Base-by-base conservation (phyloP, 2,113 vertebrate genomes). In the Chaetorhynchus papuensis region DNA sequence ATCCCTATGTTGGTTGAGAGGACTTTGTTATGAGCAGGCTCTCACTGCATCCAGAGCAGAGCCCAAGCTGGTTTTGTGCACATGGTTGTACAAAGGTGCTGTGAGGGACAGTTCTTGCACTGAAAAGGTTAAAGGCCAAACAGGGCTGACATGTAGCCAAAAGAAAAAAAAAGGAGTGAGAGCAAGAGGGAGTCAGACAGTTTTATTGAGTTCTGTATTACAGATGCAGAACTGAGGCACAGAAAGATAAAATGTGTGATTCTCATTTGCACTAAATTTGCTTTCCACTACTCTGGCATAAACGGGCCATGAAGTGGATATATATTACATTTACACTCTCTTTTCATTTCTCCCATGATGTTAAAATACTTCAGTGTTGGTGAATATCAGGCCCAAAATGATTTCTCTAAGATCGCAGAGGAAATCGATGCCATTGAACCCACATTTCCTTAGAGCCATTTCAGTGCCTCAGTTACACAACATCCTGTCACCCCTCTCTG, bases 231-330 rank as follows among this genome's bases (percentile, higher is more conserved):
- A 93, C 92, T 83, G 60, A 95, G 86, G 90, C 83, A 90, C 37
- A 93, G 93, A 92, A 92, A 94, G 86, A 89, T 92, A 94, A 95
- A 96, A 93, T 93, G 90, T 78, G 88, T 92, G 93, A 92, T 94
- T 93, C 80, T 95, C 92, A 94, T 96, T 96, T 95, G 93, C 93
- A 96, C 93, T 96, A 93, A 82, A 94, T 95, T 96, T 95, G 92
- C 94, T 94, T 97, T 97, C 93, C 93, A 89, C 92, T 41, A 49
- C 85, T 88, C 71, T 90, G 90, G 90, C 94, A 95, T 93, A 95
- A 96, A 95, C 72, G 37, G 93, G 83, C 93, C 80, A 82, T 94
- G 92, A 96, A 96, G 90, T 93, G 64, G 75, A 79, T 66, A 90
- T 94, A 94, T 93, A 93, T 96, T 97, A 91, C 79, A 91, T 96